phyloP scores from a whole-genome alignment of 2,113 vertebrate genomes.

The Paraplagusia blochii region DNA sequence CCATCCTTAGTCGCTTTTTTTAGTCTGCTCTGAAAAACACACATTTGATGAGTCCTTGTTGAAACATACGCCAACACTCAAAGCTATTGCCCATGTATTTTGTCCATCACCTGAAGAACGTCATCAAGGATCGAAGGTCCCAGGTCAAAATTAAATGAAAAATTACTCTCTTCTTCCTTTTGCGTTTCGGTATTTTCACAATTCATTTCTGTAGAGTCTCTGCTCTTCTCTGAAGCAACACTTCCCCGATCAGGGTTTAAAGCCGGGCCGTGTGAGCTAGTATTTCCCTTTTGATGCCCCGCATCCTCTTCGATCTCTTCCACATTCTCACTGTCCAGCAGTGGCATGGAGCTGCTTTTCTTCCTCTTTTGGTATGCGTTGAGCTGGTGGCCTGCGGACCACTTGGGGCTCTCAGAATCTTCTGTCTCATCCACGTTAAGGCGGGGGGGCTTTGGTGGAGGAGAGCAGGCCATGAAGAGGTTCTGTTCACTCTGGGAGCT shows the following conservation, averaged over 20 bases:
- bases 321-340: constrained; percentile 61
- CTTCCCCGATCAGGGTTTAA: constrained; percentile 29
- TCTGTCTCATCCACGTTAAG: constrained; percentile 81
- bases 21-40: too few relatives aligned
- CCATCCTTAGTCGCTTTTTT: neutral
- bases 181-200: constrained; percentile 40
- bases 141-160: constrained; percentile 82
- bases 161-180: constrained; percentile 63
- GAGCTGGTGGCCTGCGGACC: constrained; percentile 9
- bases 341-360: constrained; percentile 72
- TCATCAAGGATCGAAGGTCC: constrained; percentile 92
- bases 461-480: constrained; percentile 76
- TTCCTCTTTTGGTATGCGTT: constrained; percentile 47
- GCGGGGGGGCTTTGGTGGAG: constrained; percentile 91
- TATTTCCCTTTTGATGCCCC: constrained; percentile 26
- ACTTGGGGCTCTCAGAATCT: constrained; percentile 29
- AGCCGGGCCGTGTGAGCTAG: constrained; percentile 15
- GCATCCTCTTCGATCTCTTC: constrained; percentile 42
- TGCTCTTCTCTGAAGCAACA: constrained; percentile 54
- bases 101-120: constrained; percentile 89
- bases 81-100: too few relatives aligned
- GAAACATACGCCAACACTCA: too few relatives aligned
- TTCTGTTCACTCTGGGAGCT: constrained; percentile 84
- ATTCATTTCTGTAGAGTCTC: constrained; percentile 74
- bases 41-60: too few relatives aligned